Evolutionary conservation across 1,140 invertebrate species (phyloP), one percentile per base, ranked within the genome.

Genomic region (Drosophila tropicalis): DNA sequence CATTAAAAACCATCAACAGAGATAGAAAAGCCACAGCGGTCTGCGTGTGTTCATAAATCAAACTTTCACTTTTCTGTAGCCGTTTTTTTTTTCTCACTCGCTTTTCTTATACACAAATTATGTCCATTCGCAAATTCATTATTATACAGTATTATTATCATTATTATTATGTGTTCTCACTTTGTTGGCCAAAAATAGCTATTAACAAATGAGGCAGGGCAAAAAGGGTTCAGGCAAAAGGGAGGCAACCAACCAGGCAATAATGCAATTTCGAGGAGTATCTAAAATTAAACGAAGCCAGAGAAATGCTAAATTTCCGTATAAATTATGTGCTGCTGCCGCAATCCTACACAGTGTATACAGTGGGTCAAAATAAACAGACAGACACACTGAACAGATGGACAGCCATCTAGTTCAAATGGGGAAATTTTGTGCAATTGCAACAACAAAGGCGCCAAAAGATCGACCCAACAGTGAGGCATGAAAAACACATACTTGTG

Each of bases 41-140:
- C 75, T 68, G 71, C 75, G 57, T 68, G 66, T 60, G 75, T 36
- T 34, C 82, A 82, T 86, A 86, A 86, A 87, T 86, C 82, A 85
- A 82, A 87, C 82, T 87, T 87, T 86, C 83, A 86, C 75, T 85
- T 86, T 63, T 71, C 65, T 36, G 7, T 36, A 36, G 34, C 17
- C 5, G 29, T 29, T 29, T 29, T 29, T 25, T 25, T 25, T 6
- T 29, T 29, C 29, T 5, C 29, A 29, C 29, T 29, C 29, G 29
- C 29, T 3, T 29, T 29, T 29, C 5, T 29, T 3, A 13, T 39
- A 19, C 17, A 51, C 44, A 51, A 22, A 51, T 51, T 51, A 22
- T 51, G 44, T 51, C 44, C 19, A 51, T 51, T 51, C 44, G 17
- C 44, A 51, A 19, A 22, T 22, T 51, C 44, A 22, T 51, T 51